These are phyloP conservation scores for Paracyclopina nana DNA, from an alignment of 1,140 invertebrate genomes.

Conservation along the genomic window DNA sequence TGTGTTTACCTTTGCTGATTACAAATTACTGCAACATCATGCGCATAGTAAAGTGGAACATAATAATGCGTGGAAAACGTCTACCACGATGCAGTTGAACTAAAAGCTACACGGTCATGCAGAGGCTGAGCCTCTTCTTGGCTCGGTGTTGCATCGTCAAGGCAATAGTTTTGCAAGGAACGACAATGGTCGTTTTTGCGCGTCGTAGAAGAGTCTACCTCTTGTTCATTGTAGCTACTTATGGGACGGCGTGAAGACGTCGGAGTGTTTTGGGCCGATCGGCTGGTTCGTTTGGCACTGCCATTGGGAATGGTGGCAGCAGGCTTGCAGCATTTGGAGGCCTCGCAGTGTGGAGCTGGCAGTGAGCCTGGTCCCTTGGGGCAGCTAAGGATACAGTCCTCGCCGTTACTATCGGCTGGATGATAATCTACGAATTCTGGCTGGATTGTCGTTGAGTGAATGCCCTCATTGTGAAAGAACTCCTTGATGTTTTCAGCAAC, in stretches of 20 bases:
- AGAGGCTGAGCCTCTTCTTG: too few species aligned
- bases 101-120: too few species aligned
- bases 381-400: constrained; percentile 10
- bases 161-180: background rate
- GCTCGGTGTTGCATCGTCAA: background rate
- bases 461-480: constrained; percentile 82
- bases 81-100: too few species aligned
- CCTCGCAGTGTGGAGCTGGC: background rate
- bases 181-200: background rate
- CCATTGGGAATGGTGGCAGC: too few species aligned
- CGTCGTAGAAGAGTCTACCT: background rate
- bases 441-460: constrained; percentile 78
- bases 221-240: background rate
- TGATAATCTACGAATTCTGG: constrained; percentile 68
- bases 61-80: too few species aligned
- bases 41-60: too few species aligned
- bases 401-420: constrained; percentile 13
- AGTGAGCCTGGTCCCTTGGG: background rate
- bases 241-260: background rate
- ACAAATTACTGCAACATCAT: too few species aligned
- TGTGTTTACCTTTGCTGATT: too few species aligned
- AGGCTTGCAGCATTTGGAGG: constrained; percentile 13
- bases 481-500: constrained; percentile 79
- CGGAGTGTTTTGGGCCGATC: background rate
- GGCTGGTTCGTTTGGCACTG: too few species aligned